Conservation (phyloP, 2,797 vertebrate genomes). For the Eremophila alpestris region DNA sequence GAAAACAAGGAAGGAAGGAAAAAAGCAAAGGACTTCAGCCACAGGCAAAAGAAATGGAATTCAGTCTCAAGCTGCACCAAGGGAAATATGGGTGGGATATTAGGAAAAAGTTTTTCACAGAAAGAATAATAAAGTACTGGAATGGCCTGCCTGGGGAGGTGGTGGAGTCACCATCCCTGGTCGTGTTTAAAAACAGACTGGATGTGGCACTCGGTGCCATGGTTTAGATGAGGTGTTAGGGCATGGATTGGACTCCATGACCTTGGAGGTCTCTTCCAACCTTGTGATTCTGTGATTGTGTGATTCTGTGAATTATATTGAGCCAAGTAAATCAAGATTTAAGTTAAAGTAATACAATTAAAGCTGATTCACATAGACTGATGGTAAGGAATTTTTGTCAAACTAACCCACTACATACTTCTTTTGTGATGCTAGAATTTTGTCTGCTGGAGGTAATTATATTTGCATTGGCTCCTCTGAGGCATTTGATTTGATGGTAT, state of each 20-base stretch:
- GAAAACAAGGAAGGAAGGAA: no score
- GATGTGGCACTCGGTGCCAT: no score
- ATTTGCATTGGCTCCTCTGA: background rate
- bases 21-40: background rate
- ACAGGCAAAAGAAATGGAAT: background rate
- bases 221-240: no score
- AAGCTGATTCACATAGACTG: background rate
- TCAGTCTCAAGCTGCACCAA: no score
- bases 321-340: background rate
- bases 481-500: background rate
- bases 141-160: no score
- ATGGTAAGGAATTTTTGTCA: background rate
- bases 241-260: no score
- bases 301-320: background rate
- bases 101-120: no score
- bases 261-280: no score
- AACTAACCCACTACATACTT: background rate
- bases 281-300: background rate
- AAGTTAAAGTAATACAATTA: background rate
- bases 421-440: background rate
- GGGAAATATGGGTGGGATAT: no score
- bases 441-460: background rate
- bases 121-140: no score
- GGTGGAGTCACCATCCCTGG: no score
- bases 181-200: no score